Evolutionary conservation across 2,888 invertebrate genomes (phyloP), one percentile per base, ranked within the genome.

Genomic region (Chouioia cunea): DNA sequence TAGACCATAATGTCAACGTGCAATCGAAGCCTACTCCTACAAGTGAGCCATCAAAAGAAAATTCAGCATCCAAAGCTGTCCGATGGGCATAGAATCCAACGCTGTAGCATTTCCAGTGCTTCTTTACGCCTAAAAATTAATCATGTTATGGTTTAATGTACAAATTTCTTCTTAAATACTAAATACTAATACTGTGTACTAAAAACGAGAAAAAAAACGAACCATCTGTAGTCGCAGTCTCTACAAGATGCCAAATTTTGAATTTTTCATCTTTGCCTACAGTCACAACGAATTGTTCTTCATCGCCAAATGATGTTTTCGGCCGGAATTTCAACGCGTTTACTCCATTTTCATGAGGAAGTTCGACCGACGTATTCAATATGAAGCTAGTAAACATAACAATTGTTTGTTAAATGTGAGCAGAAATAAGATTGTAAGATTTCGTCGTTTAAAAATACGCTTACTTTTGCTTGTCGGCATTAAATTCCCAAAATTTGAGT

Each of bases 31-130:
- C 90, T 15, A 92, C 91, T 4, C 91, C 93, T 52, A 95, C 80
- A 23, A 94, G 81, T 0, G 94, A 93, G n/a, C 93, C 93, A 83
- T 95, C 94, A 69, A 88, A 87, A 0, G 93, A 91, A 84, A 94
- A 94, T 54, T 88, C 88, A 2, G 91, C 86, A 50, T 89, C 88
- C 20, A 88, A 87, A 22, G 91, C 87, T 0, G 88, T 83, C 18
- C 90, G 81, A 74, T 90, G 86, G 62, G 90, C 88, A 78, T 92
- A 94, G 69, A 86, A 88, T 0, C 91, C 91, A 22, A 89, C 86
- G 36, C 89, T 89, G 44, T 89, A 87, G 80, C 92, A 93, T 69
- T 83, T 87, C 94, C 94, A 94, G 71, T 88, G 87, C 63, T 85
- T 86, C n/a, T 87, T 86, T 66, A 87, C 86, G 76, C 87, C 90